A percentile compares a stretch with the other conserved stretches of the same genome.
phyloP scores from a whole-genome alignment of 2,797 vertebrate species.

The Ambastaia sidthimunki region DNA sequence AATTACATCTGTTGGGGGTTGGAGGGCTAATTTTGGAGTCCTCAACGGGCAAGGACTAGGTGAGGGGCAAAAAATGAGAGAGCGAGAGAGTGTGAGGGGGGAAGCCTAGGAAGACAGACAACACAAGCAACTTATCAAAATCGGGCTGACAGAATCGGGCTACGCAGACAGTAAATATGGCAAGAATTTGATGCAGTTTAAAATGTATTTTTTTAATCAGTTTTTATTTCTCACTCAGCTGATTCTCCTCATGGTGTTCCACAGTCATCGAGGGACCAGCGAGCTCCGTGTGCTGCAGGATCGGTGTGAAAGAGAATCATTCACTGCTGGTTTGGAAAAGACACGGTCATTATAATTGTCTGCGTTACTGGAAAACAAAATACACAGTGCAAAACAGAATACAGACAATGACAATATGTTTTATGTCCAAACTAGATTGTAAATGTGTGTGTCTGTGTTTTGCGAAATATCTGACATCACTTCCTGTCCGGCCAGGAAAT shows the following conservation, averaged over 20 bases:
- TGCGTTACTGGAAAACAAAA: neutral
- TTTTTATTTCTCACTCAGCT: conserved; percentile 34
- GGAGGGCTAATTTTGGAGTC: conserved; percentile 82
- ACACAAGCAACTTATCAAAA: conserved; percentile 76
- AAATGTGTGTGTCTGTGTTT: neutral
- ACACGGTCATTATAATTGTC: neutral
- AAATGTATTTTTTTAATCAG: conserved; percentile 50
- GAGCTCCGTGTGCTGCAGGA: neutral
- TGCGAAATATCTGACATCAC: too few species aligned
- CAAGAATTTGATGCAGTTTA: conserved; percentile 50
- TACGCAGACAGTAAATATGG: conserved; percentile 58
- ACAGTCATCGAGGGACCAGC: neutral
- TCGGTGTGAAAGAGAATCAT: conserved; percentile 15
- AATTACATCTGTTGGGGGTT: conserved; percentile 82
- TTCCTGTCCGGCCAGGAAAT: too few species aligned
- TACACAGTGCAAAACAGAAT: neutral
- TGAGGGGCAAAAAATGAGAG: conserved; percentile 20
- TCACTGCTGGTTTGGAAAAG: neutral
- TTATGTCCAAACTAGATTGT: neutral
- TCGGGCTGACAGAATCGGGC: conserved; percentile 79
- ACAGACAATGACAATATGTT: neutral
- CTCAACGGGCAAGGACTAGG: conserved; percentile 72
- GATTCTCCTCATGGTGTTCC: conserved; percentile 20
- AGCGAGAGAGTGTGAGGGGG: conserved; percentile 9
- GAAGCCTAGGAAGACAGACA: conserved; percentile 31